These are phyloP conservation scores for Andrena haemorrhoa DNA, from an alignment of 2,888 invertebrate species.

Conservation along the genomic window DNA sequence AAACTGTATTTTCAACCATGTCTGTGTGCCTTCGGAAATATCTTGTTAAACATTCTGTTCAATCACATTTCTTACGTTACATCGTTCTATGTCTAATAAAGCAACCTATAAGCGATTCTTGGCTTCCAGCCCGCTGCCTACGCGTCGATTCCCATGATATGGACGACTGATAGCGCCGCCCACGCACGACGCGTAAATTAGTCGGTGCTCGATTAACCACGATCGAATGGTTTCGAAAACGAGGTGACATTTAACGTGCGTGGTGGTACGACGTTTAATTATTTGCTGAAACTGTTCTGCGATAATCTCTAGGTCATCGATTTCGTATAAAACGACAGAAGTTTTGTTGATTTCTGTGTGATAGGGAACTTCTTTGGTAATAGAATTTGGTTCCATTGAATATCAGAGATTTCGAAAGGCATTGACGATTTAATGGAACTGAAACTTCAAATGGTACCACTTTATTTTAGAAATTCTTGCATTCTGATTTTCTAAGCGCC, in stretches of 20 bases:
- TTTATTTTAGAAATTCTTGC: too few relatives aligned
- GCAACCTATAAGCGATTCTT: slow-evolving; percentile 50
- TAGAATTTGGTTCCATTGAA: too few relatives aligned
- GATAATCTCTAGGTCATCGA: background rate
- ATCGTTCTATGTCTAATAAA: slow-evolving; percentile 27
- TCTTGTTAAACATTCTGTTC: slow-evolving; percentile 15
- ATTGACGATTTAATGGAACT: too few relatives aligned
- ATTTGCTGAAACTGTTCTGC: slow-evolving; percentile 3
- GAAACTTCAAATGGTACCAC: too few relatives aligned
- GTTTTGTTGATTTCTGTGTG: too few relatives aligned
- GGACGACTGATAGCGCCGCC: slow-evolving; percentile 44
- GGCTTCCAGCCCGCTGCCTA: slow-evolving; percentile 45
- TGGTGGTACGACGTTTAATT: slow-evolving; percentile 10
- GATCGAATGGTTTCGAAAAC: slow-evolving; percentile 20
- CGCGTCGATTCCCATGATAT: slow-evolving; percentile 58
- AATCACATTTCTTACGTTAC: background rate
- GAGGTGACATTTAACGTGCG: slow-evolving; percentile 10
- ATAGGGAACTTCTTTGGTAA: too few relatives aligned
- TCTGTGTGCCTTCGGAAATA: background rate
- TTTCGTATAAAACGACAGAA: too few relatives aligned
- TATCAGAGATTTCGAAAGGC: too few relatives aligned
- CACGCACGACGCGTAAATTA: slow-evolving; percentile 53
- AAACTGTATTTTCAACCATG: slow-evolving; percentile 22
- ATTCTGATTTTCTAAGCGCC: too few relatives aligned
- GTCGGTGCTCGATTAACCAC: slow-evolving; percentile 4